Percentiles rank a stretch among this genome's conserved stretches.
Evolutionary conservation across 2,888 invertebrate species (phyloP).

Genomic region (Limnephilus marmoratus): DNA sequence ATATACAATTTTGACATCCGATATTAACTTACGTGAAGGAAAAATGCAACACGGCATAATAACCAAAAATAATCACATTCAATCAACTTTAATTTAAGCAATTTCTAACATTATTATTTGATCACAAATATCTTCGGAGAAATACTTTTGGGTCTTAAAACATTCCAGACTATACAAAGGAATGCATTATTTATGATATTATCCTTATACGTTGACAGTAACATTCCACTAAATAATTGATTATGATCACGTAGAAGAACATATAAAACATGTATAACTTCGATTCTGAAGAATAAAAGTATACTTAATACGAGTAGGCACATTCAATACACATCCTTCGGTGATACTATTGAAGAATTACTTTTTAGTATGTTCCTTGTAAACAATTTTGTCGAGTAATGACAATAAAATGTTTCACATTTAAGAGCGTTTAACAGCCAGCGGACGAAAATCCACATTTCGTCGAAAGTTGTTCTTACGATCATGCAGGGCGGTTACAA

Average conservation of each 20-base stretch:
- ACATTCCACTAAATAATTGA: constrained; percentile 54
- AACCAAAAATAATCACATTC: not conserved
- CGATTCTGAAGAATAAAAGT: not conserved
- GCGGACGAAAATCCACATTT: no score
- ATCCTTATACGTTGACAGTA: constrained; percentile 54
- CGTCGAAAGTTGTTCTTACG: no score
- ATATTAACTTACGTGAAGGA: no score
- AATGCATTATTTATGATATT: constrained; percentile 56
- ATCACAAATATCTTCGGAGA: not conserved
- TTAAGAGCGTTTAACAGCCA: no score
- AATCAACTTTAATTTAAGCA: not conserved
- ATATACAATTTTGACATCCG: no score
- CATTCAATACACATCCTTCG: not conserved
- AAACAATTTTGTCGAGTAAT: not conserved
- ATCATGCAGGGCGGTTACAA: no score
- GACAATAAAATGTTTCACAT: not conserved
- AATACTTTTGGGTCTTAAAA: not conserved
- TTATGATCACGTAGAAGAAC: constrained; percentile 49
- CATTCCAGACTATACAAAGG: constrained; percentile 14
- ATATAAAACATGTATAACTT: constrained; percentile 14
- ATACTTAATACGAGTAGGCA: not conserved
- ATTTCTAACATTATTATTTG: not conserved
- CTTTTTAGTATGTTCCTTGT: no score
- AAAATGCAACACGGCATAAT: no score
- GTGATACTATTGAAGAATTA: not conserved